Evolutionary conservation across 2,113 vertebrate species (phyloP).

Genomic region (Otocyon megalotis): DNA sequence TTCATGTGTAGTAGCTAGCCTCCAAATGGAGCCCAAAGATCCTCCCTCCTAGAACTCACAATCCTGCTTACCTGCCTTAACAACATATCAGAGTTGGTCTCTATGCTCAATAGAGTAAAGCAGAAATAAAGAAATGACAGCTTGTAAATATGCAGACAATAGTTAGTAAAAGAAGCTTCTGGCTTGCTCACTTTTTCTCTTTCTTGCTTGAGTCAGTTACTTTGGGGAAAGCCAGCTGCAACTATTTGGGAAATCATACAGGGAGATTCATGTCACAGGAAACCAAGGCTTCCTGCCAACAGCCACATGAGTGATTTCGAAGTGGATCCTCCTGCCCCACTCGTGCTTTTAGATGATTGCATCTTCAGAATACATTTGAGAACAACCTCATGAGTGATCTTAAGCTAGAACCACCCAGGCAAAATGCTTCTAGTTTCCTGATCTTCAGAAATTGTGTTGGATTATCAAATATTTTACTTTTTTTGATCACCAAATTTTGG

Average conservation of each 20-base stretch:
- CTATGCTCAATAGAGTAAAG: neutral
- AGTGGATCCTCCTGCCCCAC: neutral
- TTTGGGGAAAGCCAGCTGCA: neutral
- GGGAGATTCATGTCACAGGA: neutral
- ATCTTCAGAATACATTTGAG: neutral
- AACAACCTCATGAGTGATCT: neutral
- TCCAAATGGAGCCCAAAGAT: neutral
- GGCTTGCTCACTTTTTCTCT: neutral
- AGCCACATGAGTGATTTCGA: neutral
- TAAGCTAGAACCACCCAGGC: neutral
- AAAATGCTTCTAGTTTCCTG: neutral
- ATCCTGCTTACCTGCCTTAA: neutral
- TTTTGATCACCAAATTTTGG: neutral
- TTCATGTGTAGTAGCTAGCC: neutral
- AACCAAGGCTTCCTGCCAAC: neutral
- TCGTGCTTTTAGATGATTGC: neutral
- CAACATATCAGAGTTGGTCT: neutral
- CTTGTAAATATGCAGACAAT: neutral
- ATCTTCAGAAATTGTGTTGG: neutral
- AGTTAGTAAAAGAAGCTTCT: neutral
- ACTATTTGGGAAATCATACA: neutral
- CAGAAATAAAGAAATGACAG: neutral
- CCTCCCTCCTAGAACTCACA: neutral
- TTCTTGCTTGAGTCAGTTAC: neutral
- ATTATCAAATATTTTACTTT: neutral